phyloP scores from a whole-genome alignment of 2,797 vertebrate genomes.

The Vireo griseus region DNA sequence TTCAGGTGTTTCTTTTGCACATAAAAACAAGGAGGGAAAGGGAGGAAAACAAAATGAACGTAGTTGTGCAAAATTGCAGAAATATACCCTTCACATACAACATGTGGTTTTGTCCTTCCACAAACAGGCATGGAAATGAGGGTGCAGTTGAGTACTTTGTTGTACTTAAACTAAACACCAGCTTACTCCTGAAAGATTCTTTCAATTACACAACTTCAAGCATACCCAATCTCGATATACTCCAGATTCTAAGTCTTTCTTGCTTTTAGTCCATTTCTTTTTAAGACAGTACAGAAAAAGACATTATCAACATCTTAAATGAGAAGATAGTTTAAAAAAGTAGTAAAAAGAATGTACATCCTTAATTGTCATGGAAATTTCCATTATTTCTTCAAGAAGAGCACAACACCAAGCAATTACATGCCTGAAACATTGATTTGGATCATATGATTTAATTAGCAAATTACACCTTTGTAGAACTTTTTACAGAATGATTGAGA shows the following conservation, averaged over 20 bases:
- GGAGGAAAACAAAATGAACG: neutral
- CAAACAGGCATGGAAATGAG: neutral
- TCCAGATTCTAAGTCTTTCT: neutral
- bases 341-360: neutral
- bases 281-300: neutral
- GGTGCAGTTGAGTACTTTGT: neutral
- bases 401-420: neutral
- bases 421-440: neutral
- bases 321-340: neutral
- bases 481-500: neutral
- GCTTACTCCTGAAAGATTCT: neutral
- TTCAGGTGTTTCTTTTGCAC: neutral
- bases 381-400: constrained; percentile 5
- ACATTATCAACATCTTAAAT: neutral
- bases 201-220: neutral
- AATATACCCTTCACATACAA: neutral
- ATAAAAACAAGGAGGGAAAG: neutral
- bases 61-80: neutral
- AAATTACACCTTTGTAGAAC: constrained; percentile 15
- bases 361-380: constrained; percentile 25
- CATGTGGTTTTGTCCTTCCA: neutral
- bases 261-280: neutral
- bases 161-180: neutral
- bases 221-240: neutral
- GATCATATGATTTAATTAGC: constrained; percentile 25